Conservation (phyloP, 53 echinoderm and acorn worm genomes). For the Holothuria scabra region DNA sequence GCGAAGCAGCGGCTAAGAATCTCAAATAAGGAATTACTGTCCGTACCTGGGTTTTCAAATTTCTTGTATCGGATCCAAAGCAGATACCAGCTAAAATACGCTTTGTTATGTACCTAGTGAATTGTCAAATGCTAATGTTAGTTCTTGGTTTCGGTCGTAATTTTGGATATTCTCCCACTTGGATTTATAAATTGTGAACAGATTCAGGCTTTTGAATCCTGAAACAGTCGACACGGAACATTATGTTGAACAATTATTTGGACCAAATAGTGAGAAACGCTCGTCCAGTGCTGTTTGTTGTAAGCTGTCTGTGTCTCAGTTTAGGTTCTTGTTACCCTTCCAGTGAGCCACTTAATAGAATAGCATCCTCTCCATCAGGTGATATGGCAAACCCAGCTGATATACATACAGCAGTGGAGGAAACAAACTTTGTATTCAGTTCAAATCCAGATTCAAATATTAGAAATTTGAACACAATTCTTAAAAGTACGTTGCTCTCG, state of each 20-base stretch:
- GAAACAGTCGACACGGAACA: background rate
- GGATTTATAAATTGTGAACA: too few species aligned
- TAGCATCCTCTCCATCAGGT: background rate
- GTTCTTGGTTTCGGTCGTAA: too few species aligned
- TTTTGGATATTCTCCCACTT: too few species aligned
- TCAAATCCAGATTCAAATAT: constrained; percentile 26
- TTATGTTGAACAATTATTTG: constrained; percentile 33
- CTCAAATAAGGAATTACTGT: too few species aligned
- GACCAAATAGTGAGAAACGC: constrained; percentile 30
- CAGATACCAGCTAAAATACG: too few species aligned
- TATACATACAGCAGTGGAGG: too few species aligned
- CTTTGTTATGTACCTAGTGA: too few species aligned
- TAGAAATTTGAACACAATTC: constrained; percentile 11
- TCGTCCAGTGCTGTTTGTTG: constrained; percentile 26
- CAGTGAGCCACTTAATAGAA: constrained; percentile 45
- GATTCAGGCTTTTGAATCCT: constrained; percentile 9
- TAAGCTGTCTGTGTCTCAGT: constrained; percentile 22
- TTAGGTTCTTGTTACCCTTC: constrained; percentile 44
- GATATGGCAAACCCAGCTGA: background rate
- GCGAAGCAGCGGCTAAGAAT: constrained; percentile 1
- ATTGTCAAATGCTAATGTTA: too few species aligned
- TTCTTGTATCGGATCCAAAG: too few species aligned
- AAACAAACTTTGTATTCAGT: constrained; percentile 17
- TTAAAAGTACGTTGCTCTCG: constrained; percentile 13
- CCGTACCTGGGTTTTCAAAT: too few species aligned